A percentile compares a stretch with the other conserved stretches of the same genome.
Conservation (phyloP, 2,888 invertebrate genomes). For the Laspeyria flexula region DNA sequence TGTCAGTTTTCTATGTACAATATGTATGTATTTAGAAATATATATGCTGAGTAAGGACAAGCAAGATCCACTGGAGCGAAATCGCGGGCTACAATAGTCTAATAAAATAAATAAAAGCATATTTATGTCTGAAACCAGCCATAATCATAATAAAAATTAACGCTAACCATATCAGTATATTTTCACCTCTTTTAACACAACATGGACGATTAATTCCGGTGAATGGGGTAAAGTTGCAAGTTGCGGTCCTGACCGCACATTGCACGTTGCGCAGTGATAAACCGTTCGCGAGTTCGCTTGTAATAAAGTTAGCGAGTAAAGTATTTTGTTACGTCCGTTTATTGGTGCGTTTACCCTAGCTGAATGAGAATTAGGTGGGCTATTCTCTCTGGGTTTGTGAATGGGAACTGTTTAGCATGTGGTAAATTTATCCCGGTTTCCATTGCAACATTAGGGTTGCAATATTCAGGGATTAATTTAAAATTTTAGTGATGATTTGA, state of each 20-base stretch:
- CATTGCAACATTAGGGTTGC: too few species aligned
- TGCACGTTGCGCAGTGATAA: slow-evolving; percentile 49
- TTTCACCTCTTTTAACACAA: slow-evolving; percentile 35
- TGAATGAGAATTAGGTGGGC: slow-evolving; percentile 16
- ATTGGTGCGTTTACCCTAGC: slow-evolving; percentile 45
- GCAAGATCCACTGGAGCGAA: too few species aligned
- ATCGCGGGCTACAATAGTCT: too few species aligned
- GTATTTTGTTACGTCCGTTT: slow-evolving; percentile 43
- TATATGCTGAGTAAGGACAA: too few species aligned
- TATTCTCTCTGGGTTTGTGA: background rate
- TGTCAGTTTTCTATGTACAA: too few species aligned
- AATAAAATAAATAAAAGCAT: too few species aligned
- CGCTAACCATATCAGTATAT: slow-evolving; percentile 27
- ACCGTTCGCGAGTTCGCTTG: slow-evolving; percentile 32
- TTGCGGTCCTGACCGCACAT: slow-evolving; percentile 47
- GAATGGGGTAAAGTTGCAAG: slow-evolving; percentile 48
- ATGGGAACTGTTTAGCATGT: background rate
- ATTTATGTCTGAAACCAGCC: background rate
- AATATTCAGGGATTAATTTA: too few species aligned
- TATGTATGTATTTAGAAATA: too few species aligned
- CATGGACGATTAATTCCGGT: slow-evolving; percentile 49
- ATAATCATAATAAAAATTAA: background rate
- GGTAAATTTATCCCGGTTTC: background rate
- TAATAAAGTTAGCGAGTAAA: slow-evolving; percentile 41
- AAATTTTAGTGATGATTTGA: too few species aligned